Percentiles rank a stretch among this genome's conserved stretches.
phyloP scores from a whole-genome alignment of 2,797 vertebrate genomes.

The Rhadinocentrus ornatus region DNA sequence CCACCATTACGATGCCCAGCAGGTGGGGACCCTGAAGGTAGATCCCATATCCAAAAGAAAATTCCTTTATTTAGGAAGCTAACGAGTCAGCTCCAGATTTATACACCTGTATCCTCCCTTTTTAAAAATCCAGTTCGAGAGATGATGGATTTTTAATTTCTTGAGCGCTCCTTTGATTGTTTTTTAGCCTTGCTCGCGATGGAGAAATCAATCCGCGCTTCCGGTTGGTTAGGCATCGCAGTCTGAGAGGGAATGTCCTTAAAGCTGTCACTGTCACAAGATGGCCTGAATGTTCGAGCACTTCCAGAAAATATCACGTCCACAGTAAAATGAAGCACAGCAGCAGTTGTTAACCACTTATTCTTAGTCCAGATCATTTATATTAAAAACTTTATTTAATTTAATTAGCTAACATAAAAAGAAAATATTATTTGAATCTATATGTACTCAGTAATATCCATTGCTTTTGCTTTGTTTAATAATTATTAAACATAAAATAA shows the following conservation, averaged over 20 bases:
- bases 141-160: conserved; percentile 31
- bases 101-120: conserved; percentile 7
- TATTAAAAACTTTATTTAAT: too few species aligned
- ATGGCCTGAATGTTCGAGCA: conserved; percentile 43
- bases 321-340: too few species aligned
- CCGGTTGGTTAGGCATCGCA: conserved; percentile 67
- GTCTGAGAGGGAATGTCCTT: conserved; percentile 44
- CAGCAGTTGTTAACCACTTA: too few species aligned
- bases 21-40: conserved; percentile 73
- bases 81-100: not conserved
- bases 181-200: conserved; percentile 39
- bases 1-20: conserved; percentile 79
- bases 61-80: conserved; percentile 33
- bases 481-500: too few species aligned
- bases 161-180: conserved; percentile 43
- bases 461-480: too few species aligned
- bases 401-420: too few species aligned
- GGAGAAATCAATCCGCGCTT: conserved; percentile 81
- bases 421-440: too few species aligned
- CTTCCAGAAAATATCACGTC: conserved; percentile 3
- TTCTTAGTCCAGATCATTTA: not conserved
- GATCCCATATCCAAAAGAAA: conserved; percentile 61
- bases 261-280: conserved; percentile 58
- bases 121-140: not conserved
- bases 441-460: too few species aligned